A percentile compares a stretch with the other conserved stretches of the same genome.
Evolutionary conservation across 1,140 invertebrate species (phyloP).

Genomic region (Zelostemma sp.): DNA sequence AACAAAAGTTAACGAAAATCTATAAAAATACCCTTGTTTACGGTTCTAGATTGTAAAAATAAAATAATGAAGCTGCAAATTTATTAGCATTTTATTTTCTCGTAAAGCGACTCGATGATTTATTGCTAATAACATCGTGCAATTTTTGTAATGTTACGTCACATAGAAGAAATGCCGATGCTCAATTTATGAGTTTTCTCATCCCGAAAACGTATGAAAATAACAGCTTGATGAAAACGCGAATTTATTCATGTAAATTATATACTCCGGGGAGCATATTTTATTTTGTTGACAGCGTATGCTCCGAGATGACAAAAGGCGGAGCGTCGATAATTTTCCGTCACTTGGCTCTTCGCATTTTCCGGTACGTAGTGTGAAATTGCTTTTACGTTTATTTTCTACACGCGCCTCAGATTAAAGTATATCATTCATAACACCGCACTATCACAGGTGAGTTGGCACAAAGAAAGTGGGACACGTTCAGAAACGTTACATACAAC

Average conservation of each 20-base stretch:
- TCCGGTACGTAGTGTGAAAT: slow-evolving; percentile 1
- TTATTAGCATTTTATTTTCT: too few relatives aligned
- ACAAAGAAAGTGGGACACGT: background rate
- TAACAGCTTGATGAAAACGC: too few relatives aligned
- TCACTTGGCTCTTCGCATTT: background rate
- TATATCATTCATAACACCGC: background rate
- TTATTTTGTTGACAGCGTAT: background rate
- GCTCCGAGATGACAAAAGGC: background rate
- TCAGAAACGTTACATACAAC: slow-evolving; percentile 1
- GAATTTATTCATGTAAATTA: background rate
- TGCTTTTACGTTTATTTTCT: slow-evolving; percentile 1
- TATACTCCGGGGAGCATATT: background rate
- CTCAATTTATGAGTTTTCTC: too few relatives aligned
- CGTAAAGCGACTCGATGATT: too few relatives aligned
- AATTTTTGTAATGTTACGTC: too few relatives aligned
- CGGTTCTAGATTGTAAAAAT: too few relatives aligned
- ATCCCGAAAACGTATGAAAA: too few relatives aligned
- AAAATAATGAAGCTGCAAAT: too few relatives aligned
- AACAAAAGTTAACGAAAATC: too few relatives aligned
- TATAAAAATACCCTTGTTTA: too few relatives aligned
- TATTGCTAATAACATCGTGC: too few relatives aligned
- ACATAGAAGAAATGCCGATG: too few relatives aligned
- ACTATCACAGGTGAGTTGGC: background rate
- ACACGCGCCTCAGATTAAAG: background rate
- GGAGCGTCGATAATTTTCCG: background rate